Base-by-base conservation (phyloP, 2,888 invertebrate genomes). In the Aethes cnicana region DNA sequence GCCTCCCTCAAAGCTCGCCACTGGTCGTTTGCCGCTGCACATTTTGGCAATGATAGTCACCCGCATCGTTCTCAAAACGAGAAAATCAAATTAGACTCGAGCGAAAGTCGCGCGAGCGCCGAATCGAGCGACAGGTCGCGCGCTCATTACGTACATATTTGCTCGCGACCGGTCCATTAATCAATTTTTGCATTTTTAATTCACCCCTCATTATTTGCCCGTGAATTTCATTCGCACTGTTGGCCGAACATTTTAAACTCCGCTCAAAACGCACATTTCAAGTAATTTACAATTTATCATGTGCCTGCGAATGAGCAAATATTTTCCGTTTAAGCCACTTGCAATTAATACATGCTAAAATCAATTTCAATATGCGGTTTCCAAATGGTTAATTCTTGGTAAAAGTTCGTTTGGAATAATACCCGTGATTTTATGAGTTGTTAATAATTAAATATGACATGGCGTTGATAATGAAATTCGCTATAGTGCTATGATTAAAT, bases 181-280 rank as follows among this genome's bases (percentile, higher is more conserved):
- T 89, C 84, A 87, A 86, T 85, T 87, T 87, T 81, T 88, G 88
- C 84, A 89, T 87, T 87, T 87, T 87, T 88, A 87, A 89, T 88
- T 79, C 74, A 63, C 68, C 77, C 72, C 86, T 87, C 86, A 87
- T 88, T 88, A 88, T 86, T 87, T 83, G 84, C 73, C 77, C 57
- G 81, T 74, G 79, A 83, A 86, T 81, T 85, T 80, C 77, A 77
- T 79, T 82, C 75, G 69, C 76, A 77, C 72, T 75, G 83, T 78
- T 81, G 81, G 73, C 74, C 66, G 69, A 73, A 72, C 74, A 74
- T 81, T 85, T 84, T 77, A 84, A 81, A 73, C 74, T 68, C 66
- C 63, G 68, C 68, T 71, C 78, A 79, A 81, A 83, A 79, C 81
- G 77, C 74, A 73, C 78, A 79, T 83, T 85, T 83, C 81, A 82